Evolutionary conservation across 2,888 invertebrate species (phyloP).

Genomic region (Dendrolimus pini): DNA sequence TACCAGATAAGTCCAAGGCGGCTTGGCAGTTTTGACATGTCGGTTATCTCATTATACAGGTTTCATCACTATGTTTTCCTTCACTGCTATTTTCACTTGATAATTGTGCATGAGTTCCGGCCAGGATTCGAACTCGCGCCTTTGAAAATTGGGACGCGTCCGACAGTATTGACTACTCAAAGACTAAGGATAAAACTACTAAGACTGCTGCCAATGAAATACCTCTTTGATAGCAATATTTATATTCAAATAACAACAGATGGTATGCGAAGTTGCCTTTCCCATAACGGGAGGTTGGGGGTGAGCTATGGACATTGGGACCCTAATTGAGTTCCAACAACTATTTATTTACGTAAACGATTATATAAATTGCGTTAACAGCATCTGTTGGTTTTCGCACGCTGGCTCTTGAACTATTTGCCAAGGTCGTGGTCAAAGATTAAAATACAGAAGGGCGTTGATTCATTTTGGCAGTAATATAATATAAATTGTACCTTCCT

Average conservation of each 20-base stretch:
- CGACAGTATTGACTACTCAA: too few relatives aligned
- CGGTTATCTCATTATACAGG: too few relatives aligned
- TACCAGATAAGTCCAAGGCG: too few relatives aligned
- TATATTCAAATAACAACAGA: constrained; percentile 42
- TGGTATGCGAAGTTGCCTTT: constrained; percentile 38
- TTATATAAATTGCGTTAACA: constrained; percentile 71
- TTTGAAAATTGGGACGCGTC: too few relatives aligned
- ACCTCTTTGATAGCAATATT: constrained; percentile 7
- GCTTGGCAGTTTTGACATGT: too few relatives aligned
- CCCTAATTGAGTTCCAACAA: constrained; percentile 65
- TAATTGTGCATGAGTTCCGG: too few relatives aligned
- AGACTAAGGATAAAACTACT: too few relatives aligned
- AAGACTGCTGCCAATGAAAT: not conserved
- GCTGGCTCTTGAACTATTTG: constrained; percentile 29
- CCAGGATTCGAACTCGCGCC: too few relatives aligned
- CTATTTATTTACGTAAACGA: constrained; percentile 72
- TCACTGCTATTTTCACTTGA: too few relatives aligned
- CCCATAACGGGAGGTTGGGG: constrained; percentile 31
- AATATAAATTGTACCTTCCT: too few relatives aligned
- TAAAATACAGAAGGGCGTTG: constrained; percentile 9
- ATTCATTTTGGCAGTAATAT: not conserved
- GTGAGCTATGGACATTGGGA: constrained; percentile 28
- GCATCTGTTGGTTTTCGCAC: constrained; percentile 68
- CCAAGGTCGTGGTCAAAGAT: constrained; percentile 30
- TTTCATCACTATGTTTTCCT: too few relatives aligned